These are phyloP conservation scores for Garra rufa DNA, from an alignment of 2,113 vertebrate genomes.

Conservation along the genomic window DNA sequence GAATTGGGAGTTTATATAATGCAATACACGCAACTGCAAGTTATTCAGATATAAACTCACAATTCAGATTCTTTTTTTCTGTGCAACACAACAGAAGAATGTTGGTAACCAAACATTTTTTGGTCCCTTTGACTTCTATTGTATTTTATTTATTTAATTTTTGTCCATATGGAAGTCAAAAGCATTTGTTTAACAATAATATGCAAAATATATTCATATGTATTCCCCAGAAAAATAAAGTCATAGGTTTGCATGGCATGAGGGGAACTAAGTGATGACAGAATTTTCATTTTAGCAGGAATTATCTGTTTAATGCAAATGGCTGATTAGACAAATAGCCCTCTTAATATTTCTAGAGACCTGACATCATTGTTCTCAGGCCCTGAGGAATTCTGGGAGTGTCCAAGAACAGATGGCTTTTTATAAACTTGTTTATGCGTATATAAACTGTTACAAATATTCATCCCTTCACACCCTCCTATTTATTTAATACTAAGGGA, in stretches of 20 bases:
- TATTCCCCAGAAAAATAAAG: neutral
- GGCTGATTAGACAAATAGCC: slow-evolving; percentile 31
- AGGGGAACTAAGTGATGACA: neutral
- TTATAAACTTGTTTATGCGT: slow-evolving; percentile 64
- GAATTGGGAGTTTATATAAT: no score
- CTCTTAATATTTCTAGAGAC: slow-evolving; percentile 44
- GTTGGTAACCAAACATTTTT: neutral
- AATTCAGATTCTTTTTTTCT: no score
- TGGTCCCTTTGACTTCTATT: no score
- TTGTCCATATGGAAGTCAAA: neutral
- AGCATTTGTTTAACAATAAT: no score
- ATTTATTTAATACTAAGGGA: slow-evolving; percentile 63
- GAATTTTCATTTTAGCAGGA: neutral
- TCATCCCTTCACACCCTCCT: slow-evolving; percentile 55
- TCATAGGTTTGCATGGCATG: neutral
- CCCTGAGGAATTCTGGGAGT: neutral
- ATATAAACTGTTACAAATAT: slow-evolving; percentile 62
- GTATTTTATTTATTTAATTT: neutral
- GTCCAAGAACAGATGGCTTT: slow-evolving; percentile 58
- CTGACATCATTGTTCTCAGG: slow-evolving; percentile 16
- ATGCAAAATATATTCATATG: neutral
- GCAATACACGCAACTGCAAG: no score
- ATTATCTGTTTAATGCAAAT: neutral
- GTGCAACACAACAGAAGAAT: neutral
- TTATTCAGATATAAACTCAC: no score